Percentiles rank a stretch among this genome's conserved stretches.
phyloP scores from a whole-genome alignment of 2,797 vertebrate genomes.

The Alauda arvensis region DNA sequence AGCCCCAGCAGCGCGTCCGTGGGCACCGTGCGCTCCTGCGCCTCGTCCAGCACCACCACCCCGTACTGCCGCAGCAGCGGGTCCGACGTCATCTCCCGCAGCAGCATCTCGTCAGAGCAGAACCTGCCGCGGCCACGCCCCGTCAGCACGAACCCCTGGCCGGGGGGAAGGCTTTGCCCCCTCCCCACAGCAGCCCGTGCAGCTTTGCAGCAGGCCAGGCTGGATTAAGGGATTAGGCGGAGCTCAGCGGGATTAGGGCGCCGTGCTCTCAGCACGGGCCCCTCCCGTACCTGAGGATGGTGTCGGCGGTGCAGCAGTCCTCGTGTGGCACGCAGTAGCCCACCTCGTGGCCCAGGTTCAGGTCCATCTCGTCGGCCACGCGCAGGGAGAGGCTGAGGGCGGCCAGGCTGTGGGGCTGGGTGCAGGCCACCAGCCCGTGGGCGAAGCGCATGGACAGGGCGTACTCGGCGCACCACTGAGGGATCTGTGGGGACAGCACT shows the following conservation, averaged over 20 bases:
- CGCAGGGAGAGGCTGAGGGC: slow-evolving; percentile 86
- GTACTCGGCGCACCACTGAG: slow-evolving; percentile 95
- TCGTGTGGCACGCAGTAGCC: slow-evolving; percentile 91
- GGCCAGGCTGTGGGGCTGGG: slow-evolving; percentile 84
- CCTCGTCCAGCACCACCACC: slow-evolving; percentile 88
- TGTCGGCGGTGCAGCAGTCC: slow-evolving; percentile 87
- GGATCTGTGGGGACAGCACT: slow-evolving; percentile 73
- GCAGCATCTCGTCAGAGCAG: slow-evolving; percentile 85
- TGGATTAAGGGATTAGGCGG: slow-evolving; percentile 21
- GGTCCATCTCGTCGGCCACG: slow-evolving; percentile 95
- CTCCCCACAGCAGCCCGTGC: background rate
- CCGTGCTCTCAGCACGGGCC: background rate
- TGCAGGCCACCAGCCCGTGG: slow-evolving; percentile 86
- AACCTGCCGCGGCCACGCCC: slow-evolving; percentile 68
- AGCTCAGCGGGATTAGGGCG: background rate
- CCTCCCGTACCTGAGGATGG: slow-evolving; percentile 83
- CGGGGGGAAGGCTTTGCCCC: rapidly evolving
- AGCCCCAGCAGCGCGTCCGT: slow-evolving; percentile 88
- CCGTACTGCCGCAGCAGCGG: slow-evolving; percentile 83
- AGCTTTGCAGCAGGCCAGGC: background rate
- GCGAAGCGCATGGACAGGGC: slow-evolving; percentile 82
- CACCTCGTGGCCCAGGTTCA: slow-evolving; percentile 91
- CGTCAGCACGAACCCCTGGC: rapidly evolving
- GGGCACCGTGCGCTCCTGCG: slow-evolving; percentile 88
- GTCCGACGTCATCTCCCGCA: slow-evolving; percentile 90